A percentile compares a stretch with the other conserved stretches of the same genome.
These are phyloP conservation scores for Nansenia antarctica DNA, from an alignment of 2,113 vertebrate species.

Conservation along the genomic window DNA sequence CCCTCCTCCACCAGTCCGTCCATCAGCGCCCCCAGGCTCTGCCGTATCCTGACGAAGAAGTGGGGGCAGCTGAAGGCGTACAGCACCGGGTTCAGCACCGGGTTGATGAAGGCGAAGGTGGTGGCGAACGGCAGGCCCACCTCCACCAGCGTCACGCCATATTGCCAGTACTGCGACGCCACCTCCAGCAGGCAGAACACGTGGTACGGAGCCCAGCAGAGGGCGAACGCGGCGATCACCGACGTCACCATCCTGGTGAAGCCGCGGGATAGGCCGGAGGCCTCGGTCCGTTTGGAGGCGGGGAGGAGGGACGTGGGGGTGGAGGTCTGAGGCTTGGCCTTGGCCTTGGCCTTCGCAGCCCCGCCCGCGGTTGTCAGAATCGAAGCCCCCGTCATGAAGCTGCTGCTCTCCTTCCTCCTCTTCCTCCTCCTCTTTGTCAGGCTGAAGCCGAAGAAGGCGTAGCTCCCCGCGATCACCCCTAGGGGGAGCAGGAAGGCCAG, in stretches of 20 bases:
- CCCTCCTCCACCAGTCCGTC: conserved; percentile 74
- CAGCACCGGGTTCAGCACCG: conserved; percentile 86
- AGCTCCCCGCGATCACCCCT: conserved; percentile 80
- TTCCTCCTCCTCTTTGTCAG: conserved; percentile 76
- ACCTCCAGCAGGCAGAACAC: conserved; percentile 82
- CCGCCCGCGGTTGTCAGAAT: neutral
- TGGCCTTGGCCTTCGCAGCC: neutral
- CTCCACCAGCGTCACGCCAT: conserved; percentile 31
- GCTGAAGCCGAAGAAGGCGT: conserved; percentile 73
- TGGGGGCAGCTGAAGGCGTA: conserved; percentile 91
- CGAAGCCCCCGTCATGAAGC: neutral
- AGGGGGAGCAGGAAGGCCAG: conserved; percentile 83
- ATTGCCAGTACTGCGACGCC: conserved; percentile 38
- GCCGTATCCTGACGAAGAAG: conserved; percentile 75
- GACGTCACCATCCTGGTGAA: conserved; percentile 85
- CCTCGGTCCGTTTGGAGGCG: neutral
- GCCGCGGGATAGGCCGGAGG: conserved; percentile 70
- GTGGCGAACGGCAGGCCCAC: conserved; percentile 70
- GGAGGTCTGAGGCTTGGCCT: neutral
- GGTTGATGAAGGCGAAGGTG: conserved; percentile 81
- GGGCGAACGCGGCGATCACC: conserved; percentile 83
- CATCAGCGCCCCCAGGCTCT: conserved; percentile 65
- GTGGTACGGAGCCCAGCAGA: conserved; percentile 90
- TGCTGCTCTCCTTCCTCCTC: conserved; percentile 53
- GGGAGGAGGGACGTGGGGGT: neutral